phyloP scores from a whole-genome alignment of 2,113 vertebrate genomes.

The Corythornis cristatus region DNA sequence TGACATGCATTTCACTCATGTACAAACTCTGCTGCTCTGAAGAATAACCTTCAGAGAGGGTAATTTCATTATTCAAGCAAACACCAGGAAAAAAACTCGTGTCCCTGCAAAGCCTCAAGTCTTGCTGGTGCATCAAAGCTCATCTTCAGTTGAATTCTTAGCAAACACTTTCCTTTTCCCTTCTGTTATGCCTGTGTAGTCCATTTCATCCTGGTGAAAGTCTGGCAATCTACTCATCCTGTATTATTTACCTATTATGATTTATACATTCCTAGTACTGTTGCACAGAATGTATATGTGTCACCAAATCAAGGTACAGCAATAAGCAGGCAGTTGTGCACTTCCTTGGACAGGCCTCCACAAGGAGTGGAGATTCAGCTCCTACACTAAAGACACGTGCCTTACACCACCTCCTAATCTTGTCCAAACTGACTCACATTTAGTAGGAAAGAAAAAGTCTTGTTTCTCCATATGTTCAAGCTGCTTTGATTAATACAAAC shows the following conservation, averaged over 20 bases:
- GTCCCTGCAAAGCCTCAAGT: background rate
- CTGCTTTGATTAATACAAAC: background rate
- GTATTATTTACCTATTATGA: background rate
- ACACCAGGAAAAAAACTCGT: background rate
- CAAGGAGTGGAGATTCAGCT: background rate
- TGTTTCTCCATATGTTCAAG: background rate
- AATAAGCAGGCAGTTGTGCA: background rate
- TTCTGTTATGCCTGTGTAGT: background rate
- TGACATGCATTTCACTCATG: constrained; percentile 35
- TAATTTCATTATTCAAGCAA: constrained; percentile 9
- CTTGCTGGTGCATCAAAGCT: background rate
- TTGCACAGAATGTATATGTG: background rate
- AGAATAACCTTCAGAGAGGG: constrained; percentile 14
- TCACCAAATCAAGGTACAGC: background rate
- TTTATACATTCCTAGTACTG: background rate
- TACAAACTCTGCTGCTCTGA: background rate
- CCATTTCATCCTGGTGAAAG: background rate
- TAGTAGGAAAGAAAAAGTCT: background rate
- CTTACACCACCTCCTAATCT: background rate
- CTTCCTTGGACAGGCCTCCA: background rate
- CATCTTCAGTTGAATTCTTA: background rate
- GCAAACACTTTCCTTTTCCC: fast-evolving
- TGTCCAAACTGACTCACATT: fast-evolving
- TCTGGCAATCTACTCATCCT: background rate
- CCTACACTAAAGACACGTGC: fast-evolving